phyloP scores from a whole-genome alignment of 2,113 vertebrate species.

The Agelaius phoeniceus region DNA sequence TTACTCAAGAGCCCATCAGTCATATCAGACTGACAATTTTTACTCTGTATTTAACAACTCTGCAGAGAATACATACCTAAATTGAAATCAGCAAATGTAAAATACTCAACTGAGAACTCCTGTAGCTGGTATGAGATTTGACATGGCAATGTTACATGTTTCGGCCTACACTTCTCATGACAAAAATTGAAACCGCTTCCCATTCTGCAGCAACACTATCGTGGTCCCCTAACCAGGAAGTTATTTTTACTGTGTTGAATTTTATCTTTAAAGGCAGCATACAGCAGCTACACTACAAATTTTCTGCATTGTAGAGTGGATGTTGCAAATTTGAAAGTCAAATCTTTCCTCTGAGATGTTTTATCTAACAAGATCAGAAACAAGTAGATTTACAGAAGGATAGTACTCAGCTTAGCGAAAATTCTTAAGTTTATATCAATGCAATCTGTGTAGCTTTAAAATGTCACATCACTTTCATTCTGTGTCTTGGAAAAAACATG shows the following conservation, averaged over 20 bases:
- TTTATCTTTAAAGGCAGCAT: background rate
- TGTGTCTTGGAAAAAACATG: constrained; percentile 3
- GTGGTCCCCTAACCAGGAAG: background rate
- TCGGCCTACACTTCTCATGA: background rate
- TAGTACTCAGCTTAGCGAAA: background rate
- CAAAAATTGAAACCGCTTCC: constrained; percentile 21
- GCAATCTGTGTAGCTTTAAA: background rate
- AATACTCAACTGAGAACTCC: background rate
- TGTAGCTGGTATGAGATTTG: background rate
- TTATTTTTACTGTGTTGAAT: background rate
- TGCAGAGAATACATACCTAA: background rate
- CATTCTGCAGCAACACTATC: background rate
- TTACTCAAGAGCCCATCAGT: background rate
- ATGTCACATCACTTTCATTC: background rate
- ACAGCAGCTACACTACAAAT: background rate
- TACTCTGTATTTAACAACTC: background rate
- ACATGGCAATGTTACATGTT: background rate
- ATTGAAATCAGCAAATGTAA: constrained; percentile 7
- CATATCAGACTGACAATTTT: background rate
- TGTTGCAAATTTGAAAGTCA: background rate
- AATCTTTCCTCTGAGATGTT: background rate
- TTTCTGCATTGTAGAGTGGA: background rate
- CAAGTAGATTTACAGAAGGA: background rate
- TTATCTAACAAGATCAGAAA: background rate
- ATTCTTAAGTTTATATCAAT: background rate